Percentiles rank a stretch among this genome's conserved stretches.
Conservation (phyloP, 2,888 invertebrate species). For the Gerosis bhagava region DNA sequence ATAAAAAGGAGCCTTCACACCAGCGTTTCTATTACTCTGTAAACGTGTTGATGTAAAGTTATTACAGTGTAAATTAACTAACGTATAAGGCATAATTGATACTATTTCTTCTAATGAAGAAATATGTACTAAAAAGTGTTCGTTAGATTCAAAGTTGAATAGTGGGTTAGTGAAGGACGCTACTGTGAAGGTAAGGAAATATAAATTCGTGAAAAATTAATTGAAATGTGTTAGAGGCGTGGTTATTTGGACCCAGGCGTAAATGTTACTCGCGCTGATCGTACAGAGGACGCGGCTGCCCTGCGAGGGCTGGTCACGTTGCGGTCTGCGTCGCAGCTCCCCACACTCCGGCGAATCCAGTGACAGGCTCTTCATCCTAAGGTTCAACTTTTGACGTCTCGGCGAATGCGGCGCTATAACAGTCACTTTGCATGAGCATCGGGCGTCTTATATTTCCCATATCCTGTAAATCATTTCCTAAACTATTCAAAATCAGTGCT, state of each 20-base stretch:
- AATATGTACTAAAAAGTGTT: not conserved
- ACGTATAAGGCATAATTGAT: too few species aligned
- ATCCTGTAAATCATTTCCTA: conserved; percentile 5
- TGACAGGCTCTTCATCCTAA: conserved; percentile 98
- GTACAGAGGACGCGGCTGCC: conserved; percentile 85
- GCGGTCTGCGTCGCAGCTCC: conserved; percentile 87
- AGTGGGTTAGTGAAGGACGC: not conserved
- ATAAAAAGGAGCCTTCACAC: conserved; percentile 1
- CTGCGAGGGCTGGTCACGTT: conserved; percentile 71
- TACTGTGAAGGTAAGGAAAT: conserved; percentile 7
- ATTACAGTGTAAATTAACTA: too few species aligned
- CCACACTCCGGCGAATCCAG: conserved; percentile 97
- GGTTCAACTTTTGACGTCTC: conserved; percentile 96
- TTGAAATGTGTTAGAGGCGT: not conserved
- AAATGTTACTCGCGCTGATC: conserved; percentile 49
- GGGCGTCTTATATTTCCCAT: conserved; percentile 31
- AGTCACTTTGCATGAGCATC: conserved; percentile 66
- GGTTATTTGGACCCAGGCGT: conserved; percentile 64
- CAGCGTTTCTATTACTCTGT: not conserved
- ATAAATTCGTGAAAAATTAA: conserved; percentile 5
- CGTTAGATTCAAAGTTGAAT: too few species aligned
- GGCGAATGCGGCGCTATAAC: conserved; percentile 96
- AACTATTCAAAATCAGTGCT: conserved; percentile 5
- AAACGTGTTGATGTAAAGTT: too few species aligned
- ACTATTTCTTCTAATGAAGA: too few species aligned